Base-by-base conservation (phyloP, 2,113 vertebrate genomes). In the Dipodomys stephensi region DNA sequence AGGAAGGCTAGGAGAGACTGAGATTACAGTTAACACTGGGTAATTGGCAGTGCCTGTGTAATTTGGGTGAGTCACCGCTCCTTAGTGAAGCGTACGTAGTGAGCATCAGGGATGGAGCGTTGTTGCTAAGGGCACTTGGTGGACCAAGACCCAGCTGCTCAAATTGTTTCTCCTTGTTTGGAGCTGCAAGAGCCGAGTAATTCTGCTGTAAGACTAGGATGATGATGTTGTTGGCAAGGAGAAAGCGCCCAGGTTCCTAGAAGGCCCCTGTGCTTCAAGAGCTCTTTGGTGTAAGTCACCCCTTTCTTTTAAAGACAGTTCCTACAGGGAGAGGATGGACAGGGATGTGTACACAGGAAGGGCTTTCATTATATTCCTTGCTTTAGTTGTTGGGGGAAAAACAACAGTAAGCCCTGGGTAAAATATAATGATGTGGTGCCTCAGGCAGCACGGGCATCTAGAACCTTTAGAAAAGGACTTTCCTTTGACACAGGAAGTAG, bases 11-110 rank as follows among this genome's bases (percentile, higher is more conserved):
- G 64, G 46, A n/a, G 73, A 89, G 32, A 87, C 84, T 64, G 82
- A 25, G 85, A 74, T 85, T 57, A 65, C 77, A 88, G 71, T 88
- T 64, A 92, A 46, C 10, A 3, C 25, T 15, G 80, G 77, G 72
- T 77, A 57, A 90, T 89, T 88, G 83, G 67, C 0, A 1, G 67
- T 12, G 71, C 27, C 93, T 73, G 76, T 87, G 85, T 74, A 77
- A 93, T 96, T 95, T 9, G 96, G 57, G 86, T 96, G 94, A 97
- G 92, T 97, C 94, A 93, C 69, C 0, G 2, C 44, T 95, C 39
- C 65, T 87, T 18, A 69, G 90, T 88, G 88, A 60, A 65, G 81
- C 64, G 25, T 30, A 32, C 68, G 25, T 27, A 32, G 77, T 87
- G 49, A 78, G 74, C 49, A 15, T 35, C 44, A 35, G 83, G 91